These are phyloP conservation scores for Hofmannophila pseudospretella DNA, from an alignment of 2,888 invertebrate species.

Conservation along the genomic window DNA sequence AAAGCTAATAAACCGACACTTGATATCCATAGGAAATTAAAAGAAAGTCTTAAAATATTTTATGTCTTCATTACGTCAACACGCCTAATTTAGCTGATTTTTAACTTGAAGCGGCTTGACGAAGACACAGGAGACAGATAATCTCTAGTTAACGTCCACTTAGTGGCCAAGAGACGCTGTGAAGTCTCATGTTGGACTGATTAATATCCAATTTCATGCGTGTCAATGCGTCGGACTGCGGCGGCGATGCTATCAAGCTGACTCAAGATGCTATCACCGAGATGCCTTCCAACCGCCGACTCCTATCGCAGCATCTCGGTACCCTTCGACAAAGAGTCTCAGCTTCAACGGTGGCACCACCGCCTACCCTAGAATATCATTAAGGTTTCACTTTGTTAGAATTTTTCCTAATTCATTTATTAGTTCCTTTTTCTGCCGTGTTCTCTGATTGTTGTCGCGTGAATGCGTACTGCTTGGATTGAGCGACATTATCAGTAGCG, in stretches of 20 bases:
- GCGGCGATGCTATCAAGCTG: constrained; percentile 18
- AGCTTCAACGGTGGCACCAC: background rate
- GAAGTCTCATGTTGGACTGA: constrained; percentile 38
- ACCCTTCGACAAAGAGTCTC: background rate
- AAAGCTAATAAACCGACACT: too few species aligned
- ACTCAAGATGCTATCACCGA: constrained; percentile 39
- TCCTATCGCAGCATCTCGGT: constrained; percentile 41
- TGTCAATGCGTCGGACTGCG: constrained; percentile 32
- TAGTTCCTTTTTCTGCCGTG: constrained; percentile 20
- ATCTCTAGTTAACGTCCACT: constrained; percentile 7
- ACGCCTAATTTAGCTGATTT: too few species aligned
- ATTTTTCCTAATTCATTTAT: background rate
- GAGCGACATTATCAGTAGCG: constrained; percentile 37
- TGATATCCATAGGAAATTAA: too few species aligned
- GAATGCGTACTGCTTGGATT: constrained; percentile 49
- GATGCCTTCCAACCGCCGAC: constrained; percentile 33
- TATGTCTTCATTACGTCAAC: too few species aligned
- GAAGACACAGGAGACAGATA: background rate
- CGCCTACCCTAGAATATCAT: background rate
- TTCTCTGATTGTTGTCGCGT: constrained; percentile 9
- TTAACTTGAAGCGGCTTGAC: too few species aligned
- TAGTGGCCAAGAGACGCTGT: constrained; percentile 19
- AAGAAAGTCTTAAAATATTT: too few species aligned
- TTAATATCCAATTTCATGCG: constrained; percentile 52
- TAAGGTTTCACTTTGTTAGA: background rate